Base-by-base conservation (phyloP, 1,140 invertebrate species). In the Bombus balteatus region DNA sequence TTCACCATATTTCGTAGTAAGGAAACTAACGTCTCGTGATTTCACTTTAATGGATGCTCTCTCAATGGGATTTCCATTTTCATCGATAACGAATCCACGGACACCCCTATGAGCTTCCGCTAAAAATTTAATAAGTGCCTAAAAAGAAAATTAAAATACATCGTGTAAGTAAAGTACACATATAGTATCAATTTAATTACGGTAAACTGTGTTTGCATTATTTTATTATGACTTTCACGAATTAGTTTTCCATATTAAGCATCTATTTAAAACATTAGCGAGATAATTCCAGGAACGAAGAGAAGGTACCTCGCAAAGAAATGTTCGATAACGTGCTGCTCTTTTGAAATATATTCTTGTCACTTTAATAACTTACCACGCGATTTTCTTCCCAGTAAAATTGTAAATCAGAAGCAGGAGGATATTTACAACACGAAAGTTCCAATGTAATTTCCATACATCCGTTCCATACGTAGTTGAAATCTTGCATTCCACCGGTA, bases 401-500 rank as follows among this genome's bases (percentile, higher is more conserved):
- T 15, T 97, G 97, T 37, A 99, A 95, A 92, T 99, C 97, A 79
- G 97, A 96, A 6, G 97, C 97, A 6, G 96, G 97, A 1, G 99
- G 99, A 95, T 98, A 99, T 95, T 99, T 99, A 95, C 98, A 99
- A 95, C 99, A 99, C 1, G 98, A 99, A 73, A 99, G 96, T 94
- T 99, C 99, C 62, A 99, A 95, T 1, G 99, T 99, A 32, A 99
- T 97, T 96, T 99, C 99, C 98, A 99, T 99, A 94, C 98, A 99
- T 73, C 99, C 99, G 92, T 98, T 98, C 97, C 98, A 98, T 25
- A 99, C 96, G 93, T 99, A 99, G 94, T 99, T 99, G 95, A 98
- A 99, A 94, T 99, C 99, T 96, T 99, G 99, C 98, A 98, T 98
- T 13, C 96, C 96, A 95, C 98, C 98, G 83, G 98, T 98, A 2